phyloP scores from a whole-genome alignment of 2,797 vertebrate species.

The Cossypha polioptera region DNA sequence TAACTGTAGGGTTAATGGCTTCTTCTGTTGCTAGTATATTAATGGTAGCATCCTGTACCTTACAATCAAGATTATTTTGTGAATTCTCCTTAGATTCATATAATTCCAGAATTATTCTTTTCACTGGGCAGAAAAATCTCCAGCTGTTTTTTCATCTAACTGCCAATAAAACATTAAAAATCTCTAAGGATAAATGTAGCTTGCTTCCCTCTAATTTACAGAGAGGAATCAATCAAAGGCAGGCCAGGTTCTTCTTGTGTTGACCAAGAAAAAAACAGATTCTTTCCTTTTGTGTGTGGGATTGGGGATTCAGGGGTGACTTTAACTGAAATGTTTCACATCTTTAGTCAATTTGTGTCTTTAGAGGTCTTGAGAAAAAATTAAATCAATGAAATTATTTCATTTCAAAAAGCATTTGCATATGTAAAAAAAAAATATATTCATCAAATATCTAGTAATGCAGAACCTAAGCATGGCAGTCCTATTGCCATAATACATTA shows the following conservation, averaged over 20 bases:
- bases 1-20: not conserved
- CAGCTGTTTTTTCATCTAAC: not conserved
- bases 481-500: not conserved
- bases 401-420: slow-evolving; percentile 34
- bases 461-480: not conserved
- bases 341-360: slow-evolving; percentile 19
- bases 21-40: not conserved
- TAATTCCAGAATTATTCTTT: not conserved
- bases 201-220: slow-evolving; percentile 8
- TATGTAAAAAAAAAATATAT: not conserved
- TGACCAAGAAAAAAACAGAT: not conserved
- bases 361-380: not conserved
- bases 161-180: not conserved
- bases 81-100: not conserved
- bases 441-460: slow-evolving; percentile 49
- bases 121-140: not conserved
- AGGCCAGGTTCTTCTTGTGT: not conserved
- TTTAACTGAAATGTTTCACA: not conserved
- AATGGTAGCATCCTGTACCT: not conserved
- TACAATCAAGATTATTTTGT: not conserved
- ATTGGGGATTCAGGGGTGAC: not conserved
- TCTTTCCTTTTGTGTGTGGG: not conserved
- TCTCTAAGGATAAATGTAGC: not conserved
- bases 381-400: slow-evolving; percentile 34
- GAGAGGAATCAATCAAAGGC: not conserved